phyloP scores from a whole-genome alignment of 2,797 vertebrate genomes.

The Siniperca undulata region DNA sequence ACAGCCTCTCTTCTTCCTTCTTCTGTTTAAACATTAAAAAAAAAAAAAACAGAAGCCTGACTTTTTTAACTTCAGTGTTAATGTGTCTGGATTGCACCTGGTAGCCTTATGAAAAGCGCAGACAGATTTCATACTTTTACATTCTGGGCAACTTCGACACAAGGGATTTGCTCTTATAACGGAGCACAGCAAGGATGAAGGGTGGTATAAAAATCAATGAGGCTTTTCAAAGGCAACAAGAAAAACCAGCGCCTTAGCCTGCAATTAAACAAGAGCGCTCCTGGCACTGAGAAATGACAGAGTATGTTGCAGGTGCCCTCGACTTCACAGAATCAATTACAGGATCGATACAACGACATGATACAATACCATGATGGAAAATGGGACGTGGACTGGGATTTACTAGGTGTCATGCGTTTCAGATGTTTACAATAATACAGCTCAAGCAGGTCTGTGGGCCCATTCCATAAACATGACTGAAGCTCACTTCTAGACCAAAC shows the following conservation, averaged over 20 bases:
- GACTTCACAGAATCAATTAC: conserved; percentile 80
- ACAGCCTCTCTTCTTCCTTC: conserved; percentile 34
- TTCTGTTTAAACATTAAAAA: conserved; percentile 50
- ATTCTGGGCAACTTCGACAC: conserved; percentile 74
- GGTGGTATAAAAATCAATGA: conserved; percentile 84
- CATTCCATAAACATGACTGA: conserved; percentile 48
- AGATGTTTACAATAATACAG: conserved; percentile 71
- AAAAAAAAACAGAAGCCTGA: conserved; percentile 20
- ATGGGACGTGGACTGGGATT: conserved; percentile 53
- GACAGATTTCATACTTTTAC: conserved; percentile 79
- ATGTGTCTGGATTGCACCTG: conserved; percentile 72
- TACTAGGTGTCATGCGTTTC: conserved; percentile 55
- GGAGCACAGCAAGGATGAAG: conserved; percentile 76
- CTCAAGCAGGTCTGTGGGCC: conserved; percentile 47
- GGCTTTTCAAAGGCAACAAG: conserved; percentile 84
- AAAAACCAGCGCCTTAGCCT: conserved; percentile 79
- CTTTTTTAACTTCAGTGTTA: conserved; percentile 58
- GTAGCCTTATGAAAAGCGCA: conserved; percentile 69
- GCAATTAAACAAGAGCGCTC: conserved; percentile 83
- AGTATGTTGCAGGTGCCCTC: conserved; percentile 75
- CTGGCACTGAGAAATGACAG: conserved; percentile 75
- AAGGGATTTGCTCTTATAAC: conserved; percentile 79
- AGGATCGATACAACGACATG: conserved; percentile 80
- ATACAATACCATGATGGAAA: conserved; percentile 80
- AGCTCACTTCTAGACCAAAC: conserved; percentile 53